A percentile compares a stretch with the other conserved stretches of the same genome.
These are phyloP conservation scores for Prunella strophiata DNA, from an alignment of 2,797 vertebrate species.

Conservation along the genomic window DNA sequence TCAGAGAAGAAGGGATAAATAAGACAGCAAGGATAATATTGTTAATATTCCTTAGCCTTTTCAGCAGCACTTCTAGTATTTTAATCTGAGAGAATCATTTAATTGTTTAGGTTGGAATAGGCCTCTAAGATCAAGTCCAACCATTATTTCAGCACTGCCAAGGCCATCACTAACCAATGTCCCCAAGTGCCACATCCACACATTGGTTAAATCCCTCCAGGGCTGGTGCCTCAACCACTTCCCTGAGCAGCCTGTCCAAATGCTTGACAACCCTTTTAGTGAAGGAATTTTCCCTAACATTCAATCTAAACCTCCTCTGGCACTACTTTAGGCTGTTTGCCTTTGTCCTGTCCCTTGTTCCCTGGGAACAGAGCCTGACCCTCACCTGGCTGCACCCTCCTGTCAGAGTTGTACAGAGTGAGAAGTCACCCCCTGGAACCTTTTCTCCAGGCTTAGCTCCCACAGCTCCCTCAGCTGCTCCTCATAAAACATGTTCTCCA, in stretches of 20 bases:
- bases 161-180: background rate
- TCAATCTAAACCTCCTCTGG: background rate
- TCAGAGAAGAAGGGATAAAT: background rate
- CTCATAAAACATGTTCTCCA: background rate
- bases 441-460: background rate
- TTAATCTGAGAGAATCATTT: constrained; percentile 10
- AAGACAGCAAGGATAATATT: background rate
- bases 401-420: background rate
- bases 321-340: background rate
- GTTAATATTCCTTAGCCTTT: constrained; percentile 36
- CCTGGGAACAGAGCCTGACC: background rate
- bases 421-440: background rate
- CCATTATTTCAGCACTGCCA: background rate
- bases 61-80: constrained; percentile 52
- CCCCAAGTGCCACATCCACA: background rate
- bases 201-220: background rate
- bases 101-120: background rate
- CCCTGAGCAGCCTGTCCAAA: background rate
- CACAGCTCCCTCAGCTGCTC: background rate
- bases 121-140: background rate
- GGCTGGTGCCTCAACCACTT: background rate
- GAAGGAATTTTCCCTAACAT: background rate
- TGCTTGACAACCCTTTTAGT: background rate
- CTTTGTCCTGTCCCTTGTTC: background rate
- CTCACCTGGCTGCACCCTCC: background rate